Evolutionary conservation across 2,888 invertebrate species (phyloP).

Genomic region (Ditylenchus weischeri): DNA sequence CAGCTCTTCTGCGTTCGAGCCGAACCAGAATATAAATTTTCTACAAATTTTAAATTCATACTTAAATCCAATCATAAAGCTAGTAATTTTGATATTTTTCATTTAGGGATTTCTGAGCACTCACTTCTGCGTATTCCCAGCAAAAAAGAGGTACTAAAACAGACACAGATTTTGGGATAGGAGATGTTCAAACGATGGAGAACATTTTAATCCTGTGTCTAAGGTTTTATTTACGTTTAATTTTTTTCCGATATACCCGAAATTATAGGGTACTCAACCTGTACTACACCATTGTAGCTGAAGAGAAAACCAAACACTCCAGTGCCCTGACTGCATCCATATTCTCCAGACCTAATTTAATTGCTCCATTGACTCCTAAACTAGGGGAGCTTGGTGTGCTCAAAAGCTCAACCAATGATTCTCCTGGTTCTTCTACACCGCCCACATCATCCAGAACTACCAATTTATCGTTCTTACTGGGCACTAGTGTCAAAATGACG

Average conservation of each 20-base stretch:
- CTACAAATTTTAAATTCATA: no score
- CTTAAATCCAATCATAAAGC: no score
- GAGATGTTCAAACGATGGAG: no score
- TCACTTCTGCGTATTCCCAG: background rate
- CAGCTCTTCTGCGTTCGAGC: no score
- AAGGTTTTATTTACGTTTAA: no score
- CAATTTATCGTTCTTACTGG: slow-evolving; percentile 39
- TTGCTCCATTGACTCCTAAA: slow-evolving; percentile 8
- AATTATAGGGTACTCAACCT: slow-evolving; percentile 37
- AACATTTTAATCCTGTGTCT: no score
- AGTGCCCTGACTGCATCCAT: slow-evolving; percentile 14
- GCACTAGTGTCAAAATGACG: slow-evolving; percentile 36
- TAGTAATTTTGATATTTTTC: no score
- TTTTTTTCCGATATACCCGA: background rate
- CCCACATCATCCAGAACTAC: background rate
- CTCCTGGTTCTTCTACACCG: background rate
- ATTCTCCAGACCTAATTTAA: slow-evolving; percentile 19
- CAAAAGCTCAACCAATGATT: background rate
- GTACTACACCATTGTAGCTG: slow-evolving; percentile 44
- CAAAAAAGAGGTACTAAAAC: slow-evolving; percentile 3
- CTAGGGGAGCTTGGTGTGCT: background rate
- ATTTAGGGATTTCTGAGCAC: background rate
- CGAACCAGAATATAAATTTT: no score
- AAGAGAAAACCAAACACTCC: slow-evolving; percentile 24
- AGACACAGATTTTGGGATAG: no score